Conservation (phyloP, 2,113 vertebrate genomes). For the Oreotrochilus melanogaster region DNA sequence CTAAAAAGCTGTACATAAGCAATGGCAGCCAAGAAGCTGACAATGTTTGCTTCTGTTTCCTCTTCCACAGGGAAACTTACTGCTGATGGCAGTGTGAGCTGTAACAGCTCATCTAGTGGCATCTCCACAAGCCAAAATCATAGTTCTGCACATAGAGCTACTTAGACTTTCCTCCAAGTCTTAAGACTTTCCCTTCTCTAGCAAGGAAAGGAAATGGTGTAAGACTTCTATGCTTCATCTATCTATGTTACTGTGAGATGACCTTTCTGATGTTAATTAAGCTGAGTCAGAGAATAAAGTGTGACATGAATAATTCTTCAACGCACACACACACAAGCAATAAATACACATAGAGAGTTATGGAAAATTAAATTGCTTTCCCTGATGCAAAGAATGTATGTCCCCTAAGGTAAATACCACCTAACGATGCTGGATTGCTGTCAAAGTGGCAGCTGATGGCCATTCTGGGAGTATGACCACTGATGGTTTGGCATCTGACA, state of each 20-base stretch:
- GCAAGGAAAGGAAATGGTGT: not conserved
- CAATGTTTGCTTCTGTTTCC: not conserved
- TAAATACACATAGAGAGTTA: not conserved
- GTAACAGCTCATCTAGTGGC: not conserved
- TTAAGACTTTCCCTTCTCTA: not conserved
- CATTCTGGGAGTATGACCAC: not conserved
- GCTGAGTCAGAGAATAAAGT: not conserved
- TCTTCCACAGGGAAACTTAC: not conserved
- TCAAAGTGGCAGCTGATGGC: constrained; percentile 4
- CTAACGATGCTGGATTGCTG: not conserved
- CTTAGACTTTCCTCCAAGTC: not conserved
- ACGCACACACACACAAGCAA: not conserved
- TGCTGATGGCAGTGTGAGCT: not conserved
- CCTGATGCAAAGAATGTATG: not conserved
- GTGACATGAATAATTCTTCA: not conserved
- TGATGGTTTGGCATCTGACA: not conserved
- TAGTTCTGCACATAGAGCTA: not conserved
- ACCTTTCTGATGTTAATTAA: constrained; percentile 8
- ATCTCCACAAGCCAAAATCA: not conserved
- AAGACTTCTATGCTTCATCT: not conserved
- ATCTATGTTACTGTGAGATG: not conserved
- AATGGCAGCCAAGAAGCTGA: not conserved
- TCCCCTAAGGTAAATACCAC: not conserved
- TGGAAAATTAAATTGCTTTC: not conserved
- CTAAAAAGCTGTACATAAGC: not conserved